phyloP scores from a whole-genome alignment of 2,797 vertebrate genomes.

The Molossus molossus region DNA sequence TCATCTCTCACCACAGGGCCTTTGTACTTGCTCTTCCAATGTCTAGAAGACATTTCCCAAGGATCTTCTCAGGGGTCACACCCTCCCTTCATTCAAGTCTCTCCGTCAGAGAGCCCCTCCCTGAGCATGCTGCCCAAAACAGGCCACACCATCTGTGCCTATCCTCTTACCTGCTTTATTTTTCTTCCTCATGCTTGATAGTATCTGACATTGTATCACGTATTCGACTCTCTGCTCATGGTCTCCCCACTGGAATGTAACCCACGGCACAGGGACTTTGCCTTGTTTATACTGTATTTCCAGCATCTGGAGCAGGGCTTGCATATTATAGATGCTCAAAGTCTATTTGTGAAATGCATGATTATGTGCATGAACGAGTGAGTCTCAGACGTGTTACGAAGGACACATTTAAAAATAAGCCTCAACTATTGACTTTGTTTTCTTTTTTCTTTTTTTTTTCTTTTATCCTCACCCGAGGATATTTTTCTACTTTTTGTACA shows the following conservation, averaged over 20 bases:
- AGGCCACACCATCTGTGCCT: background rate
- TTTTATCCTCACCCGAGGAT: too few species aligned
- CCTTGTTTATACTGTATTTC: background rate
- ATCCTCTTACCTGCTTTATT: background rate
- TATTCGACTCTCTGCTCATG: background rate
- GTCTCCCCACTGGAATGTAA: background rate
- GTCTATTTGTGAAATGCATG: background rate
- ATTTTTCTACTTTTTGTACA: too few species aligned
- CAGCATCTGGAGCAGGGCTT: background rate
- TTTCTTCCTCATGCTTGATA: conserved; percentile 1
- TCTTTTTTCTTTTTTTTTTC: too few species aligned
- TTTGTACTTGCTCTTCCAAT: background rate
- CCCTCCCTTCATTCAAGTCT: background rate
- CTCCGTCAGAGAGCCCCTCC: background rate
- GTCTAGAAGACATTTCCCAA: background rate
- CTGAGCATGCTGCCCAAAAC: background rate
- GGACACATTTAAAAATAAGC: background rate
- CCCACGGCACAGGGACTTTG: background rate
- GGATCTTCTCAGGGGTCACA: background rate
- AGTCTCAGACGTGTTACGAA: background rate
- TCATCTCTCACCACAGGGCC: background rate
- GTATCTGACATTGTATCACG: background rate
- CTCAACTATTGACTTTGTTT: conserved; percentile 33
- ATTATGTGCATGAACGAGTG: background rate
- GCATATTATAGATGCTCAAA: background rate